These are phyloP conservation scores for Zosterops pallidus DNA, from an alignment of 2,113 vertebrate species.

Conservation along the genomic window DNA sequence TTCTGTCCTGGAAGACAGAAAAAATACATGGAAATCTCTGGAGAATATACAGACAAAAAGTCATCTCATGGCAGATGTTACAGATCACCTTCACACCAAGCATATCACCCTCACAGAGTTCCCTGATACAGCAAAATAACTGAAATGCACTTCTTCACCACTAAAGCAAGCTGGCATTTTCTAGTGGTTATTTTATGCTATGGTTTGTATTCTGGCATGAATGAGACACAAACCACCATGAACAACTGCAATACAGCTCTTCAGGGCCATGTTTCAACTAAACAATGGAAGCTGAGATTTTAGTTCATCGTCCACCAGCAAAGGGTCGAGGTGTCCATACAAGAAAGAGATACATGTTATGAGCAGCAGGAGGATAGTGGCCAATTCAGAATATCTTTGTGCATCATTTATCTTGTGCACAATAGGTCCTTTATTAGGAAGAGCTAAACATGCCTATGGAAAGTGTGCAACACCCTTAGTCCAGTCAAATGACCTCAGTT, in stretches of 20 bases:
- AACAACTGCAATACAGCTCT: not conserved
- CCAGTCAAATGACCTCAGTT: not conserved
- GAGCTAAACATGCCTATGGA: not conserved
- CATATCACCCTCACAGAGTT: not conserved
- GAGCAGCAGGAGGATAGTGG: not conserved
- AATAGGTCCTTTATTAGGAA: not conserved
- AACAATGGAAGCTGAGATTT: not conserved
- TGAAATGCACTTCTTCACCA: not conserved
- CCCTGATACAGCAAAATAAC: not conserved
- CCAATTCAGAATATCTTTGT: not conserved
- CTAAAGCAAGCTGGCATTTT: not conserved
- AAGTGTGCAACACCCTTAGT: not conserved
- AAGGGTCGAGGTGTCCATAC: not conserved
- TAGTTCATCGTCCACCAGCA: not conserved
- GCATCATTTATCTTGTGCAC: not conserved
- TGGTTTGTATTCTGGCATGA: not conserved
- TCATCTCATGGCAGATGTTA: not conserved
- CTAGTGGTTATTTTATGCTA: not conserved
- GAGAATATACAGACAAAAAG: not conserved
- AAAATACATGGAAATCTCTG: not conserved
- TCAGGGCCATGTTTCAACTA: not conserved
- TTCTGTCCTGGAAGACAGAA: constrained; percentile 78
- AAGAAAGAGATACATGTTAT: not conserved
- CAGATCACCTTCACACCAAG: not conserved
- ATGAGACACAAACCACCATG: not conserved